Base-by-base conservation (phyloP, 92 coral and sea anemone genomes). In the Bergia sp. region DNA sequence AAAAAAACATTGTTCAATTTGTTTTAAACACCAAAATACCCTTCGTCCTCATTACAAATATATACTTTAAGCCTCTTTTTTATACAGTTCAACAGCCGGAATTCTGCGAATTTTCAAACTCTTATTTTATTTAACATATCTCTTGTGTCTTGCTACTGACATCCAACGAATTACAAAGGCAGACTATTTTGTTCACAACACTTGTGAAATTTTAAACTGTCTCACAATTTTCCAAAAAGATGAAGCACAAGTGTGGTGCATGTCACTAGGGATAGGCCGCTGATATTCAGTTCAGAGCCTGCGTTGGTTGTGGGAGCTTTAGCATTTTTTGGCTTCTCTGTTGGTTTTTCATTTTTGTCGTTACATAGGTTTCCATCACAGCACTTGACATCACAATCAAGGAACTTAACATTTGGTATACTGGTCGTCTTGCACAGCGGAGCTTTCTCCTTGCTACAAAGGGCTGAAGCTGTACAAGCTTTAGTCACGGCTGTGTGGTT, bases 291-390 rank as follows among this genome's bases (percentile, higher is more conserved):
- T 69, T 69, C 74, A 18, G 74, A 21, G 38, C 74, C 36, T 69
- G 74, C 38, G n/a, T 69, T 47, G 8, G 53, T 47, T 4, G 53
- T 47, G 53, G 53, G 53, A 4, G 53, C 5, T 47, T 47, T 47
- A 47, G 4, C 53, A 47, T 4, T 47, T 47, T 47, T 47, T 47
- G 53, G 53, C 53, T 47, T 47, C 53, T 29, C 29, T 29, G 29
- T 29, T 29, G 29, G 29, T 29, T 29, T 29, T 29, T 4, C 7
- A 8, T 8, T 47, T 47, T 47, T 47, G 53, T 47, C 53, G 53
- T 47, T 69, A 69, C 74, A 69, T 36, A 69, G 21, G 74, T 69
- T 69, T n/a, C 74, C 74, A 9, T 69, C 74, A 16, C 74, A 69
- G 37, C 74, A 69, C 37, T 69, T 8, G 37, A 69, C 4, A 23